Conservation (phyloP, 2,888 invertebrate species). For the Standfussiana lucernea region DNA sequence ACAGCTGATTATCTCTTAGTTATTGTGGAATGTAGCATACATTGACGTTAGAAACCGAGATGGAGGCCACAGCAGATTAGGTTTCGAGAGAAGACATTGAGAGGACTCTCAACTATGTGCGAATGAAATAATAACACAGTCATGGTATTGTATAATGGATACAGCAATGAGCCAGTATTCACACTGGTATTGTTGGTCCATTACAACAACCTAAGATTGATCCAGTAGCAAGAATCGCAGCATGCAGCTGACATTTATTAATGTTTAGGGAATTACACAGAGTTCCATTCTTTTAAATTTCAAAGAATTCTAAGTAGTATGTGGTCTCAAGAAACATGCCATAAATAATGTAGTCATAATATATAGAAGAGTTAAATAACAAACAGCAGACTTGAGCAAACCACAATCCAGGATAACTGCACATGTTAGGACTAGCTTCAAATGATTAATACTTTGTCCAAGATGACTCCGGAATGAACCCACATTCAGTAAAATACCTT, state of each 20-base stretch:
- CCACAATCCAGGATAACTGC: slow-evolving; percentile 37
- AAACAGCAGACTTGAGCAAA: slow-evolving; percentile 7
- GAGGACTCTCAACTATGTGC: neutral
- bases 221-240: neutral
- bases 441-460: slow-evolving; percentile 22
- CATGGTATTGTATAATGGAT: neutral
- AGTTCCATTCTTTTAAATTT: neutral
- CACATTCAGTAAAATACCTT: slow-evolving; percentile 8
- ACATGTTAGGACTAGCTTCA: neutral
- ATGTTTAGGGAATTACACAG: neutral
- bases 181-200: neutral
- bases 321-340: slow-evolving; percentile 2
- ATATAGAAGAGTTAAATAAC: neutral
- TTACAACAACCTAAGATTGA: neutral
- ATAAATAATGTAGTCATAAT: neutral
- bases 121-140: neutral
- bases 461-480: slow-evolving; percentile 12
- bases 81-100: neutral
- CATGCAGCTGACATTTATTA: neutral
- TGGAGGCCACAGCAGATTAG: neutral
- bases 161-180: neutral
- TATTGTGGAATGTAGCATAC: slow-evolving; percentile 20
- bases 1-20: slow-evolving; percentile 37
- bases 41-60: slow-evolving; percentile 4
- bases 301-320: neutral